Conservation (phyloP, 2,888 invertebrate species). For the Lasioglossum zephyrum region DNA sequence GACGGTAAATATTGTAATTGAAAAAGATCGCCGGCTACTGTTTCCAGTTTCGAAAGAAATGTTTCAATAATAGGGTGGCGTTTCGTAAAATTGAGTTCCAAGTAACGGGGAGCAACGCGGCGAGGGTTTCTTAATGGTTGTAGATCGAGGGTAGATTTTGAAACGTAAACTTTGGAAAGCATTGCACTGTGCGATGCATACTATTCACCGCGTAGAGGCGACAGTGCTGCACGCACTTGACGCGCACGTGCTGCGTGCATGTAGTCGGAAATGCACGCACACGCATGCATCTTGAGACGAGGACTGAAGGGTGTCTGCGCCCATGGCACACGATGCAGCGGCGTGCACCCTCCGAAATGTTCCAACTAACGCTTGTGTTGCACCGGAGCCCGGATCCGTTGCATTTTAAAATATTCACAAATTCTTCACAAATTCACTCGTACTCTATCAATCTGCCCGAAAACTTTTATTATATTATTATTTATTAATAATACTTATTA, state of each 20-base stretch:
- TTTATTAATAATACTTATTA: too few relatives aligned
- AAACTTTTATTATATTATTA: too few relatives aligned
- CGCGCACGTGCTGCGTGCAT: constrained; percentile 72
- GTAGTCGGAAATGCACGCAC: constrained; percentile 67
- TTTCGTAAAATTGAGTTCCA: neutral
- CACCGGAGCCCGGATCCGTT: neutral
- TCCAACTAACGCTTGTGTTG: too few relatives aligned
- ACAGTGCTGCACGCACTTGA: constrained; percentile 74
- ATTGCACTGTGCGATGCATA: constrained; percentile 32
- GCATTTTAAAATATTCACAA: neutral
- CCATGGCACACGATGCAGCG: constrained; percentile 72
- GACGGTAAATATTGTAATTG: neutral
- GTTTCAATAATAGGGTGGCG: neutral
- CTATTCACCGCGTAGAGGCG: constrained; percentile 38
- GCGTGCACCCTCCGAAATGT: constrained; percentile 27
- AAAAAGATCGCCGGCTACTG: too few relatives aligned
- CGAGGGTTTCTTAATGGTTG: neutral
- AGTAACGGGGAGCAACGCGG: neutral
- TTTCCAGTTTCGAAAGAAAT: neutral
- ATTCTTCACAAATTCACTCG: too few relatives aligned
- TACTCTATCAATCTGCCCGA: neutral
- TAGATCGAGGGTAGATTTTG: constrained; percentile 53
- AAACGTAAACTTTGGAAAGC: constrained; percentile 57
- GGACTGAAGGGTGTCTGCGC: constrained; percentile 78
- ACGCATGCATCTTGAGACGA: constrained; percentile 57